Base-by-base conservation (phyloP, 2,888 invertebrate species). In the Eupithecia vulgata region DNA sequence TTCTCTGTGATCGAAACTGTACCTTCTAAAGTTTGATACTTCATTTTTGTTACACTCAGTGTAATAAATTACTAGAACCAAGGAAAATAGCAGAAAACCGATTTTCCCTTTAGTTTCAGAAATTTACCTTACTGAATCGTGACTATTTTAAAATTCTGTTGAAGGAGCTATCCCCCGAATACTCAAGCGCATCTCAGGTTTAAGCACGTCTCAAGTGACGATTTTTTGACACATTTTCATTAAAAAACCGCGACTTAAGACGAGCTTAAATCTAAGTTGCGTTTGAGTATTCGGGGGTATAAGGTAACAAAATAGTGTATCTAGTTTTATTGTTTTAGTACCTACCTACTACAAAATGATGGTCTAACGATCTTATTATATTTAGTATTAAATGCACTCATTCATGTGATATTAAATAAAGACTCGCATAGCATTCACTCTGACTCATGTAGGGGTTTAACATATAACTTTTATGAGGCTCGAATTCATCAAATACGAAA, bases 361-460 rank as follows among this genome's bases (percentile, higher is more conserved):
- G 65, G 7, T 48, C 42, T 76, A 73, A 76, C 72, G 34, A 76
- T 73, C 70, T 84, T 30, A 30, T 30, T 30, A 30, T 30, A 85
- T 83, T 87, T 65, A 87, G 87, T 83, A 83, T 81, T 83, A 86
- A 84, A 87, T 87, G 90, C 92, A 91, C 91, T 91, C 91, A 91
- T 90, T 88, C 90, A 90, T 92, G 91, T 92, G 92, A 91, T 92
- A 92, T 90, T 90, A 88, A 89, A 74, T 77, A 83, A 82, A 76
- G 84, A 83, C 82, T 85, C 81, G 83, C 84, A 81, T 84, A 81
- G 81, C 80, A 84, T 85, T 87, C 87, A 85, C 86, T 86, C 86
- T 81, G 78, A 71, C 81, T 82, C 83, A 81, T 77, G 79, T 48
- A 82, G 81, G 77, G 71, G 75, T 81, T 81, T 79, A 79, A 78